Evolutionary conservation across 2,113 vertebrate genomes (phyloP).

Genomic region (Elephantulus edwardii): DNA sequence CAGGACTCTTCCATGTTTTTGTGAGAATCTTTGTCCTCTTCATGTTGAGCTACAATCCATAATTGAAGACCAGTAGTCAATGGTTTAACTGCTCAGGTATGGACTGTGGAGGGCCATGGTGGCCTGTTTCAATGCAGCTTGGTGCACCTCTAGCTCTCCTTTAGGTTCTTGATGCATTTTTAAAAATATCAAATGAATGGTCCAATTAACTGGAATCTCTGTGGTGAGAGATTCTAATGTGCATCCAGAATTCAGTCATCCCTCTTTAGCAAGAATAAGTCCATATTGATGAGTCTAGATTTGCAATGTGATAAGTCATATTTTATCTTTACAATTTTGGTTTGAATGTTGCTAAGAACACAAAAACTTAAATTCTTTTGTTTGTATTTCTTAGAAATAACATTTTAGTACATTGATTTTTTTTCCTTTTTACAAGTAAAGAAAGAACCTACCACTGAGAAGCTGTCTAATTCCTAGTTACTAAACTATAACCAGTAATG

Average conservation of each 20-base stretch:
- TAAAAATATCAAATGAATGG: background rate
- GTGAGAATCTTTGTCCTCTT: no score
- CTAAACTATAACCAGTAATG: background rate
- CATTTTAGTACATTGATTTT: background rate
- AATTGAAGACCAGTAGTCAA: no score
- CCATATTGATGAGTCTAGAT: background rate
- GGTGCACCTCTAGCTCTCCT: no score
- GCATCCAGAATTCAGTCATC: background rate
- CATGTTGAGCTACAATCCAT: no score
- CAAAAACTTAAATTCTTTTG: background rate
- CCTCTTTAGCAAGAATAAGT: background rate
- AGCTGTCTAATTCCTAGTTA: background rate
- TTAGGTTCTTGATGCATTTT: conserved; percentile 13
- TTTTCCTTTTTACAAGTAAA: background rate
- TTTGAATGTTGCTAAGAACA: background rate
- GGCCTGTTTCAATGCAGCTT: no score
- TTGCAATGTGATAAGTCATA: background rate
- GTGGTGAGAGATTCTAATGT: background rate
- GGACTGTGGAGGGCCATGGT: no score
- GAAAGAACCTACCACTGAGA: background rate
- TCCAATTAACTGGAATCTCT: background rate
- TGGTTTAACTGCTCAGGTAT: no score
- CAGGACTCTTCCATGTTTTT: no score
- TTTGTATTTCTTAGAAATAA: conserved; percentile 37
- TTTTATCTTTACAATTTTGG: background rate